Conservation (phyloP, 1,140 invertebrate genomes). For the Pemphigus obesinymphae region DNA sequence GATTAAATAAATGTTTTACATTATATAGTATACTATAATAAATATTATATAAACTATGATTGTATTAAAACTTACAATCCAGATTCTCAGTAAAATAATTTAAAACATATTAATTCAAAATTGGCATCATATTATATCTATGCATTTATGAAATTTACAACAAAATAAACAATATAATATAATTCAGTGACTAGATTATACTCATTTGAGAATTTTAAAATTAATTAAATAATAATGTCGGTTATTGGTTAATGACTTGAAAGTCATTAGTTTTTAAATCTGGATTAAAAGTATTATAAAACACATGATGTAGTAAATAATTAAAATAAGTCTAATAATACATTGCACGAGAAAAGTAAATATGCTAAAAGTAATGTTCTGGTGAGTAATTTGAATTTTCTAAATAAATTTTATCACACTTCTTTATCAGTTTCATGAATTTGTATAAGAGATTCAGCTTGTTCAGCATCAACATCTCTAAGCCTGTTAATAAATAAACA, state of each 20-base stretch:
- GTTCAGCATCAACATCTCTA: conserved; percentile 30
- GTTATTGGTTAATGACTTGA: background rate
- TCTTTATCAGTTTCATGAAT: conserved; percentile 39
- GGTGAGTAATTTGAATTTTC: background rate
- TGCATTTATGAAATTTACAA: background rate
- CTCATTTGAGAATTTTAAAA: background rate
- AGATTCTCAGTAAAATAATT: background rate
- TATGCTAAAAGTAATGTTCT: background rate
- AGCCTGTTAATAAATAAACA: background rate
- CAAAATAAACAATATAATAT: background rate
- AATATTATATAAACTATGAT: background rate
- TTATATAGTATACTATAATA: background rate
- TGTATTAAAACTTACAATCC: background rate
- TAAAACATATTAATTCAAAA: background rate
- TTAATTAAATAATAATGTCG: background rate
- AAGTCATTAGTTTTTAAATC: background rate
- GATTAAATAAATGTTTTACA: background rate
- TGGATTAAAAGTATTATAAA: background rate
- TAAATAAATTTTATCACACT: conserved; percentile 15
- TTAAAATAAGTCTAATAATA: background rate
- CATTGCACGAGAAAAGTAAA: background rate
- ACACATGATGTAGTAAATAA: background rate
- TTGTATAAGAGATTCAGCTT: conserved; percentile 37
- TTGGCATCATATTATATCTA: too few relatives aligned
- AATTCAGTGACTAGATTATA: background rate